Evolutionary conservation across 2,113 vertebrate species (phyloP).

Genomic region (Lathamus discolor): DNA sequence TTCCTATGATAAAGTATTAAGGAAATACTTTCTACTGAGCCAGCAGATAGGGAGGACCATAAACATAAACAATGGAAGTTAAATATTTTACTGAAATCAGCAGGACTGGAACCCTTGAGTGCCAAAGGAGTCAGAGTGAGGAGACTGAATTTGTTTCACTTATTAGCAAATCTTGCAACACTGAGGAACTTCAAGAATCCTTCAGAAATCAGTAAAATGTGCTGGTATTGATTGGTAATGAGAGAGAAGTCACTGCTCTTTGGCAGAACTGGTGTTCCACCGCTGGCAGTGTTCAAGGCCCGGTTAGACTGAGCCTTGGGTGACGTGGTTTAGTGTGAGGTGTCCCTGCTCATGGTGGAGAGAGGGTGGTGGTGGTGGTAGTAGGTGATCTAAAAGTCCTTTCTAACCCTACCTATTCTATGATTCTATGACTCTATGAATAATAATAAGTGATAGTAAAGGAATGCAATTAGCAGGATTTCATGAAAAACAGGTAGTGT

Average conservation of each 20-base stretch:
- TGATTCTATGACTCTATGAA: not conserved
- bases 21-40: constrained; percentile 31
- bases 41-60: not conserved
- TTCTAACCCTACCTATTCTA: not conserved
- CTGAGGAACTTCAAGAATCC: not conserved
- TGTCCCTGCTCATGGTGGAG: not conserved
- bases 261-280: not conserved
- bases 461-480: not conserved
- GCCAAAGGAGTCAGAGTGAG: not conserved
- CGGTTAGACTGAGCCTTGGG: not conserved
- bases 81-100: constrained; percentile 34
- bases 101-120: not conserved
- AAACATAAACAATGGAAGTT: not conserved
- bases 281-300: not conserved
- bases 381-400: not conserved
- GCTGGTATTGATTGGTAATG: not conserved
- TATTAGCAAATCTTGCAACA: not conserved
- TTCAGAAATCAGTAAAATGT: not conserved
- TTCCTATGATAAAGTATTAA: constrained; percentile 10
- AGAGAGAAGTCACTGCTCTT: not conserved
- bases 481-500: not conserved
- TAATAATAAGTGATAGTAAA: not conserved
- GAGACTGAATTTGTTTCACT: not conserved
- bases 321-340: not conserved
- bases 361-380: not conserved